These are phyloP conservation scores for Zosterops borbonicus DNA, from an alignment of 2,113 vertebrate species.

Conservation along the genomic window DNA sequence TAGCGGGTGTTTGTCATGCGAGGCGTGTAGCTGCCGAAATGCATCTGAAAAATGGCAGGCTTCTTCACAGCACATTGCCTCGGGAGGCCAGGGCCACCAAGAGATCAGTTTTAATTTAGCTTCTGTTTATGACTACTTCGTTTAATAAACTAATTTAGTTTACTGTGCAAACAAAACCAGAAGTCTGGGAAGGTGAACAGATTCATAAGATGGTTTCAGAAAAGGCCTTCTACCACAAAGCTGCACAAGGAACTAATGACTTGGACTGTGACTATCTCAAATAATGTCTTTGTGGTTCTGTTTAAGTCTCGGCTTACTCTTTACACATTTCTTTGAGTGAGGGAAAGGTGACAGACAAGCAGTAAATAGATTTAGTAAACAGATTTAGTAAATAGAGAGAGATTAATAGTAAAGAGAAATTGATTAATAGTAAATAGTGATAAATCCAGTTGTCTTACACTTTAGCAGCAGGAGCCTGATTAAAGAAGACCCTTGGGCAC, in stretches of 20 bases:
- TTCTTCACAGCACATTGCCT: background rate
- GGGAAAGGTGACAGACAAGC: background rate
- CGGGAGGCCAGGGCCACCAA: background rate
- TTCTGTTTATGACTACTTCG: background rate
- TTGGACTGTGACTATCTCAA: background rate
- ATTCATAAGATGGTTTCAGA: background rate
- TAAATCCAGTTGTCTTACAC: background rate
- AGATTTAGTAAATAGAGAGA: background rate
- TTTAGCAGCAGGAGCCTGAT: background rate
- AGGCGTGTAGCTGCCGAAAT: background rate
- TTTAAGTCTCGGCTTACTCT: background rate
- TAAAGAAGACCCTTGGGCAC: background rate
- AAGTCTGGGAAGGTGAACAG: background rate
- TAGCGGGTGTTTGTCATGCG: background rate
- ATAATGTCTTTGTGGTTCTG: background rate
- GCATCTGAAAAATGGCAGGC: background rate
- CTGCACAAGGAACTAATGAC: background rate
- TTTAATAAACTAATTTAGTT: constrained; percentile 27
- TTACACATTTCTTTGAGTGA: background rate
- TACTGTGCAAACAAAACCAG: constrained; percentile 22
- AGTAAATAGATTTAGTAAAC: background rate
- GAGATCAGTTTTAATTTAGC: constrained; percentile 12
- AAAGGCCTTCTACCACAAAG: background rate
- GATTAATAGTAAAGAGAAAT: background rate
- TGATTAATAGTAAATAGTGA: background rate